Evolutionary conservation across 2,797 vertebrate genomes (phyloP).

Genomic region (Bucorvus abyssinicus): DNA sequence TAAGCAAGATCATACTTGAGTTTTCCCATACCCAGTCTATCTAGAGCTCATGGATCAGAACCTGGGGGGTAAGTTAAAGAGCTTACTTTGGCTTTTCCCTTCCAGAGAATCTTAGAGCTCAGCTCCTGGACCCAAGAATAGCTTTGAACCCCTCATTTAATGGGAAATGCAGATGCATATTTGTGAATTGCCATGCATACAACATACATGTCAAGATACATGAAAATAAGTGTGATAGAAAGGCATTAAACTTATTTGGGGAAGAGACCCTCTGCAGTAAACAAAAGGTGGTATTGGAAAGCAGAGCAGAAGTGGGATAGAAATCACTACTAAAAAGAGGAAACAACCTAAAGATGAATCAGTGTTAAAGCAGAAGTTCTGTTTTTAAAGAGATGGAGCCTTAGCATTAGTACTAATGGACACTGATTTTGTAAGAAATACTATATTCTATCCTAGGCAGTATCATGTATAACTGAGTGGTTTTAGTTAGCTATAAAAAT

Average conservation of each 20-base stretch:
- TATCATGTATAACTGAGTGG: neutral
- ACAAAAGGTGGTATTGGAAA: neutral
- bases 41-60: neutral
- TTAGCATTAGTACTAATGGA: neutral
- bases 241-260: neutral
- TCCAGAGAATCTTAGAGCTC: neutral
- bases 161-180: neutral
- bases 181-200: neutral
- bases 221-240: neutral
- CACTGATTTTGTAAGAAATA: neutral
- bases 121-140: neutral
- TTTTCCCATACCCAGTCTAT: neutral
- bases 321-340: neutral
- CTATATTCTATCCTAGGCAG: neutral
- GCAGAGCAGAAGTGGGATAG: neutral
- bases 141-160: neutral
- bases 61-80: constrained; percentile 21
- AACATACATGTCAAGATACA: neutral
- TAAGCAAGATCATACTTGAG: no score
- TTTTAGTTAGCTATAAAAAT: neutral
- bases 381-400: neutral
- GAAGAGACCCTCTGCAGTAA: neutral
- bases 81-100: constrained; percentile 10
- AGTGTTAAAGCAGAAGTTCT: neutral
- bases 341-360: neutral